Conservation (phyloP, 2,888 invertebrate species). For the Sarcophaga rosellei region DNA sequence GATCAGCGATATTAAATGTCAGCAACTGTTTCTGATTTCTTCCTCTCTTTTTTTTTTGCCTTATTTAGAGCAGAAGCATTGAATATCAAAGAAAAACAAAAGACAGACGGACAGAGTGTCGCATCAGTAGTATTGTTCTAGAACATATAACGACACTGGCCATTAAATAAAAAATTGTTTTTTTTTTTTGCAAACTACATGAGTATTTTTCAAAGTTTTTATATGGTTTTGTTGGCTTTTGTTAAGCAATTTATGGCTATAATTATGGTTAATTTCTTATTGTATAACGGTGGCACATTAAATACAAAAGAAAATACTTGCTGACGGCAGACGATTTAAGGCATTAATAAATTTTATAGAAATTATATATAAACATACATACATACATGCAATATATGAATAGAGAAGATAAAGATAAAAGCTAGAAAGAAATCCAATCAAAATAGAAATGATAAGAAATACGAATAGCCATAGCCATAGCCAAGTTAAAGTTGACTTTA, state of each 20-base stretch:
- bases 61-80: conserved; percentile 53
- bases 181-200: no score
- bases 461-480: background rate
- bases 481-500: conserved; percentile 13
- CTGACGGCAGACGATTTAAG: background rate
- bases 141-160: background rate
- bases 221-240: conserved; percentile 13
- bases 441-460: background rate
- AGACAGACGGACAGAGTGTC: background rate
- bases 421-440: conserved; percentile 5
- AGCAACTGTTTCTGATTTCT: conserved; percentile 5
- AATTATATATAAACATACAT: background rate
- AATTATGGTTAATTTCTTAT: conserved; percentile 63
- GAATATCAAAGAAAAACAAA: conserved; percentile 10
- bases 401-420: conserved; percentile 2
- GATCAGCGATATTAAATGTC: conserved; percentile 42
- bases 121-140: background rate
- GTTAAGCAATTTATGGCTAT: conserved; percentile 49
- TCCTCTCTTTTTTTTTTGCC: conserved; percentile 15
- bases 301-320: background rate
- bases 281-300: conserved; percentile 56
- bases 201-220: conserved; percentile 9
- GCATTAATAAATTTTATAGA: conserved; percentile 15
- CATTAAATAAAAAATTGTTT: no score
- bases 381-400: background rate